Evolutionary conservation across 2,888 invertebrate species (phyloP).

Genomic region (Zygothrica quintamaculata): DNA sequence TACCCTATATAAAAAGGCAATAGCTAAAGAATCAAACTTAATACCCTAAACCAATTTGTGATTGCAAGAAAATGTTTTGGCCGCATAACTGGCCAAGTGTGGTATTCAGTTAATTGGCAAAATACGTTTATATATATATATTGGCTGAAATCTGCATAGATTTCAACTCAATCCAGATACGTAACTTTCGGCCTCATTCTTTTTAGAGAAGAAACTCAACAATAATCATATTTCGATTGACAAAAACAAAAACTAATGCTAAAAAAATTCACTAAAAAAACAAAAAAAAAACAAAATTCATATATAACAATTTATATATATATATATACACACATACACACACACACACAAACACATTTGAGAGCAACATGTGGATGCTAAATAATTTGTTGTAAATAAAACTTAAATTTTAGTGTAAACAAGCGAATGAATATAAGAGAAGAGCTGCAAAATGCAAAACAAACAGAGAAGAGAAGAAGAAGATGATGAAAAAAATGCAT

Average conservation of each 20-base stretch:
- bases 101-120: conserved; percentile 32
- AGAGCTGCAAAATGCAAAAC: conserved; percentile 56
- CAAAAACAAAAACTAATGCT: conserved; percentile 9
- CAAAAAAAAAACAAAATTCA: conserved; percentile 56
- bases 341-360: conserved; percentile 51
- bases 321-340: conserved; percentile 51
- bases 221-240: conserved; percentile 58
- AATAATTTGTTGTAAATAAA: conserved; percentile 85
- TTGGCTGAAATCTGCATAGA: conserved; percentile 38
- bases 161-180: conserved; percentile 83
- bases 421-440: conserved; percentile 43
- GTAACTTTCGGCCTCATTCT: conserved; percentile 85
- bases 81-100: conserved; percentile 42
- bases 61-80: conserved; percentile 44
- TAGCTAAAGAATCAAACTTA: conserved; percentile 39
- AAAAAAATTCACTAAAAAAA: conserved; percentile 25
- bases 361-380: conserved; percentile 60
- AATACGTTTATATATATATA: conserved; percentile 13
- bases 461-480: no score
- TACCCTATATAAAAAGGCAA: conserved; percentile 20
- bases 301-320: conserved; percentile 53
- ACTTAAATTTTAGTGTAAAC: conserved; percentile 84
- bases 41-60: conserved; percentile 43
- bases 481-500: no score
- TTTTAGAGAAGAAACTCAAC: conserved; percentile 81